Evolutionary conservation across 2,113 vertebrate species (phyloP).

Genomic region (Centropristis striata): DNA sequence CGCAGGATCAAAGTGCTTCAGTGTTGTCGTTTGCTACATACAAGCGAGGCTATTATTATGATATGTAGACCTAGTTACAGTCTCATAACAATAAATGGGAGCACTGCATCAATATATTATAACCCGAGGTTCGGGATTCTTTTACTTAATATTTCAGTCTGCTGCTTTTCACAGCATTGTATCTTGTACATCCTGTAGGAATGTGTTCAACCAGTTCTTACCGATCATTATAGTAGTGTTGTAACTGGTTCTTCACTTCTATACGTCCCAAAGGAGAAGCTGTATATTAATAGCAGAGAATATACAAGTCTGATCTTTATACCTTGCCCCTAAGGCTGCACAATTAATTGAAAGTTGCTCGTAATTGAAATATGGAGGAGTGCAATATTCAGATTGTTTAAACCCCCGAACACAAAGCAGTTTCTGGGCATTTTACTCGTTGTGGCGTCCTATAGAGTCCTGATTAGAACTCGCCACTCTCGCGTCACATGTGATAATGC

Average conservation of each 20-base stretch:
- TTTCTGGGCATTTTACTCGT: too few species aligned
- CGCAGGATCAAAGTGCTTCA: slow-evolving; percentile 56
- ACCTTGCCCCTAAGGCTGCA: background rate
- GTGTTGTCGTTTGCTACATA: slow-evolving; percentile 39
- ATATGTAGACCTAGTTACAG: slow-evolving; percentile 33
- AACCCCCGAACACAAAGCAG: too few species aligned
- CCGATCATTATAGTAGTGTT: background rate
- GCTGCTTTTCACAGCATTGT: background rate
- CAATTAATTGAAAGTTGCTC: too few species aligned
- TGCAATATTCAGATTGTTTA: too few species aligned
- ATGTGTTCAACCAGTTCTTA: slow-evolving; percentile 18
- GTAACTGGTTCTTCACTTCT: background rate
- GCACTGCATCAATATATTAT: slow-evolving; percentile 47
- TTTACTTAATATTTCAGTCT: slow-evolving; percentile 19
- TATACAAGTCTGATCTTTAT: background rate
- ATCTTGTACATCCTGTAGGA: slow-evolving; percentile 2
- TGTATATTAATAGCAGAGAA: slow-evolving; percentile 1
- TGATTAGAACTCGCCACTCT: too few species aligned
- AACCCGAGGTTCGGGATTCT: slow-evolving; percentile 5
- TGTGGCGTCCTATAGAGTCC: too few species aligned
- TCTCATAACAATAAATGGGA: slow-evolving; percentile 42
- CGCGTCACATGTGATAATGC: too few species aligned
- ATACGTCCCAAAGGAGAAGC: slow-evolving; percentile 12
- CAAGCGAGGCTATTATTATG: slow-evolving; percentile 11
- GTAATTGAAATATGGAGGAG: too few species aligned